A percentile compares a stretch with the other conserved stretches of the same genome.
Evolutionary conservation across 2,113 vertebrate species (phyloP).

Genomic region (Craseonycteris thonglongyai): DNA sequence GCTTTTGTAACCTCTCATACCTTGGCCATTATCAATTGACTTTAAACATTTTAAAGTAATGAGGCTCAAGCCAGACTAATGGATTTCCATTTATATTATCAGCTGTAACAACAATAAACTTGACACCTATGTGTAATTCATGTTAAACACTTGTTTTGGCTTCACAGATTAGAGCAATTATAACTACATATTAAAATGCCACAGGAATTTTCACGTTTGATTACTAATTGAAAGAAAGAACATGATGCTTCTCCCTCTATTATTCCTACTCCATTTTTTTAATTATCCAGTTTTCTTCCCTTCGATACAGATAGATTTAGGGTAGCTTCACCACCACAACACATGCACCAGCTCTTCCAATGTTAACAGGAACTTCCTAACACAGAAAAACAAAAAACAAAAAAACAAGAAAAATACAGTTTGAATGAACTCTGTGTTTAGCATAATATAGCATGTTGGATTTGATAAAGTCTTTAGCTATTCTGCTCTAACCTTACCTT

Average conservation of each 20-base stretch:
- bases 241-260: background rate
- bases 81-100: background rate
- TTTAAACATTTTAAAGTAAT: background rate
- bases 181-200: background rate
- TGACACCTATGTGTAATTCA: background rate
- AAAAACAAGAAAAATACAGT: background rate
- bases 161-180: slow-evolving; percentile 47
- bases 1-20: background rate
- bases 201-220: background rate
- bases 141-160: background rate
- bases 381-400: slow-evolving; percentile 27
- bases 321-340: slow-evolving; percentile 93
- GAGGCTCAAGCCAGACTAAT: background rate
- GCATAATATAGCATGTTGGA: background rate
- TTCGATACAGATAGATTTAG: slow-evolving; percentile 71
- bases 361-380: slow-evolving; percentile 94
- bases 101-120: slow-evolving; percentile 10
- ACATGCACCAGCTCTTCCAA: slow-evolving; percentile 94
- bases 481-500: background rate
- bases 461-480: background rate
- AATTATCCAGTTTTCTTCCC: background rate
- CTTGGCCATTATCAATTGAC: background rate
- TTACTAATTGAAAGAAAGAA: background rate
- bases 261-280: background rate
- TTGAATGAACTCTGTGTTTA: background rate